Evolutionary conservation across 2,797 vertebrate species (phyloP).

Genomic region (Peromyscus nudipes): DNA sequence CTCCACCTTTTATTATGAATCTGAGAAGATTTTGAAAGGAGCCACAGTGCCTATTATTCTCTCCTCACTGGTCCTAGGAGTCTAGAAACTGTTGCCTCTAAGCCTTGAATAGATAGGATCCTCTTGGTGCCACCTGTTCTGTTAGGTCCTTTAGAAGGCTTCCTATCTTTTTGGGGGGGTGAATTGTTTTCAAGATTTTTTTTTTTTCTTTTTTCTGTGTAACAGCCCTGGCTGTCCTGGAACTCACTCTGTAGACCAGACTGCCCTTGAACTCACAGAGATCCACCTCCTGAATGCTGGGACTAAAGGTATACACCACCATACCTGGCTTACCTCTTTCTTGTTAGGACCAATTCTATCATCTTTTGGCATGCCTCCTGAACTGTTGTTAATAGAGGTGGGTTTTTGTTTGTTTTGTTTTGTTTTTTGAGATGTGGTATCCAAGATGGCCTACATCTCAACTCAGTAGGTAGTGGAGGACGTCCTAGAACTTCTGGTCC

Average conservation of each 20-base stretch:
- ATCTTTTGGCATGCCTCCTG: neutral
- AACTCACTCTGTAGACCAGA: neutral
- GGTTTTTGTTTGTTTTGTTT: neutral
- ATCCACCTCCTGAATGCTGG: neutral
- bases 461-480: neutral
- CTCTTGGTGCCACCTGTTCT: neutral
- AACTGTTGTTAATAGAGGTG: neutral
- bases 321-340: neutral
- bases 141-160: neutral
- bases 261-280: neutral
- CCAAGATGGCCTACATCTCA: neutral
- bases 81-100: neutral
- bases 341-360: neutral
- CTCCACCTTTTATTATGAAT: slow-evolving; percentile 9
- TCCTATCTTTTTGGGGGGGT: neutral
- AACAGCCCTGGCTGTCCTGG: neutral
- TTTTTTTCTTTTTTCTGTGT: neutral
- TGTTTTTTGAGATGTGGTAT: neutral
- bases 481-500: neutral
- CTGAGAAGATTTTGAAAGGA: slow-evolving; percentile 3
- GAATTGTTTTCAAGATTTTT: neutral
- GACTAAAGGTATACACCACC: neutral
- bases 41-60: neutral
- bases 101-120: neutral
- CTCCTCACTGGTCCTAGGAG: neutral